phyloP scores from a whole-genome alignment of 2,888 invertebrate species.

The Eledona agricola region DNA sequence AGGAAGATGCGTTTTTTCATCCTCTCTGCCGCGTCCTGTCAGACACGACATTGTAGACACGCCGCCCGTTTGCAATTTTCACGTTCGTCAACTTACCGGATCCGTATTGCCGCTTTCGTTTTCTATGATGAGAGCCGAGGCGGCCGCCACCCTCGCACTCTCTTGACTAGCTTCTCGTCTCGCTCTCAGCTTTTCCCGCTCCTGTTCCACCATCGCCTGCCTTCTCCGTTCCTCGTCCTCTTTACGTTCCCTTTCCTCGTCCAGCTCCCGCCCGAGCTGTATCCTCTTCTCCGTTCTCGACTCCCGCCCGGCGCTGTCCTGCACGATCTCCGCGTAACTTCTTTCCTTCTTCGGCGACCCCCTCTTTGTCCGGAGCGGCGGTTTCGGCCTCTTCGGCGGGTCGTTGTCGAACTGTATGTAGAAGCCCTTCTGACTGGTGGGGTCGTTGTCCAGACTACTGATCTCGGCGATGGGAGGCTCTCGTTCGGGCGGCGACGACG shows the following conservation, averaged over 20 bases:
- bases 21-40: constrained; percentile 81
- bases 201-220: constrained; percentile 58
- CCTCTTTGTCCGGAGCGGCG: constrained; percentile 80
- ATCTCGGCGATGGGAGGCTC: constrained; percentile 52
- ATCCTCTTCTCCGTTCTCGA: constrained; percentile 52
- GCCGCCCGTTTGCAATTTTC: too few species aligned
- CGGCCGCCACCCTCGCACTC: constrained; percentile 58
- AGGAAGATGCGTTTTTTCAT: constrained; percentile 93
- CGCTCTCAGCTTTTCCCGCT: constrained; percentile 60
- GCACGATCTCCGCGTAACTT: constrained; percentile 51
- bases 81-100: too few species aligned
- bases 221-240: constrained; percentile 61
- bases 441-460: constrained; percentile 64
- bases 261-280: constrained; percentile 64
- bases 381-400: constrained; percentile 88
- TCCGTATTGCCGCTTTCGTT: constrained; percentile 72
- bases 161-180: constrained; percentile 63
- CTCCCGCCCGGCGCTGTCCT: constrained; percentile 45
- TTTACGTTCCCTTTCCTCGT: constrained; percentile 61
- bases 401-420: constrained; percentile 94
- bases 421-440: constrained; percentile 80
- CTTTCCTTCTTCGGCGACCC: constrained; percentile 80
- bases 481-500: constrained; percentile 45
- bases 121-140: constrained; percentile 73
- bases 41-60: constrained; percentile 33